Evolutionary conservation across 2,888 invertebrate genomes (phyloP).

Genomic region (Didymodactylos carnosus): DNA sequence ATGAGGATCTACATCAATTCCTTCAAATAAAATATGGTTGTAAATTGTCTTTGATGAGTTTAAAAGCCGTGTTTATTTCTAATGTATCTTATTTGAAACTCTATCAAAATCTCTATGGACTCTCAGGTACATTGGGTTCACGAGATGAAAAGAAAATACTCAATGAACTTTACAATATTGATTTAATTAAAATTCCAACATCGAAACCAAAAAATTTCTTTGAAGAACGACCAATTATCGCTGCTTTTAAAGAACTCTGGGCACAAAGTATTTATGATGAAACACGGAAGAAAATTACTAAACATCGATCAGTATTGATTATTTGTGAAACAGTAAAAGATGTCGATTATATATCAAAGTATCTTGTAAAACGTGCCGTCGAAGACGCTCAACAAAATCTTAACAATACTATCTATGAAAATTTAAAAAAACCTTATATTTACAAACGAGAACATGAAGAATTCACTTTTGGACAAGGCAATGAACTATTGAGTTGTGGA

Average conservation of each 20-base stretch:
- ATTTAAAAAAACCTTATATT: no score
- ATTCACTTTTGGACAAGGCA: not conserved
- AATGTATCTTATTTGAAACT: constrained; percentile 25
- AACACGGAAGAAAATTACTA: not conserved
- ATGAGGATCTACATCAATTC: constrained; percentile 32
- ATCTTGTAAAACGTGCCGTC: no score
- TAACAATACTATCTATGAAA: no score
- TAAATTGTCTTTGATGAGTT: constrained; percentile 22
- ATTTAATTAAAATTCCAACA: constrained; percentile 12
- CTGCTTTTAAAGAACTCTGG: no score
- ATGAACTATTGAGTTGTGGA: not conserved
- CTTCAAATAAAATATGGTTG: constrained; percentile 32
- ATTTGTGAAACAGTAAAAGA: constrained; percentile 13
- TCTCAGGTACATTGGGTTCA: constrained; percentile 17
- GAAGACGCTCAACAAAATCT: no score
- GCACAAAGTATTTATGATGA: no score
- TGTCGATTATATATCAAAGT: not conserved
- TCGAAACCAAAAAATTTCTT: not conserved
- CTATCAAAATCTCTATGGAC: constrained; percentile 24
- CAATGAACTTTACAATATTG: constrained; percentile 5
- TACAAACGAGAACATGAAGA: no score
- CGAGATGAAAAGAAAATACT: constrained; percentile 22
- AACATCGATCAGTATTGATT: constrained; percentile 2
- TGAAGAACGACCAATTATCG: not conserved
- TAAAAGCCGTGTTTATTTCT: constrained; percentile 32